These are phyloP conservation scores for Aldrovandia affinis DNA, from an alignment of 2,797 vertebrate genomes.

Conservation along the genomic window DNA sequence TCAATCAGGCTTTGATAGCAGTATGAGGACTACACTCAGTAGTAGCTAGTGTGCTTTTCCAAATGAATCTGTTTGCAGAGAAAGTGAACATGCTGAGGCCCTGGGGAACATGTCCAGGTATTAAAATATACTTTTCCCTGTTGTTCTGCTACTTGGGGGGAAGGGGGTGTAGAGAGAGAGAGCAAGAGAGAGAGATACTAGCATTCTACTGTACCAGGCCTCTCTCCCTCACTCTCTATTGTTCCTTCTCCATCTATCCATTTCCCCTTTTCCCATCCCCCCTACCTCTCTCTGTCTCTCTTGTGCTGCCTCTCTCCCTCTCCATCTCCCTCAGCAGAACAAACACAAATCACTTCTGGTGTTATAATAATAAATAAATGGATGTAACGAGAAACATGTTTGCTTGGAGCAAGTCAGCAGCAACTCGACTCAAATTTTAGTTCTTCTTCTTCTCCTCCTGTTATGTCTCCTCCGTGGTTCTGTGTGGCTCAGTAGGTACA, in stretches of 20 bases:
- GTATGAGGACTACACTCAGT: neutral
- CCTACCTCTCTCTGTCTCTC: neutral
- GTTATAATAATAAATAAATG: slow-evolving; percentile 11
- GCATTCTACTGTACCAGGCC: neutral
- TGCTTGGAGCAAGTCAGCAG: neutral
- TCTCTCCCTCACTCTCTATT: neutral
- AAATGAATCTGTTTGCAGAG: slow-evolving; percentile 18
- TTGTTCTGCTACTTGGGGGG: slow-evolving; percentile 5
- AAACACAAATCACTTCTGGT: slow-evolving; percentile 9
- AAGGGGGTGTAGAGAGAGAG: neutral
- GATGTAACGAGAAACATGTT: neutral
- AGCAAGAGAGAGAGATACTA: neutral
- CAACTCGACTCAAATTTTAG: neutral
- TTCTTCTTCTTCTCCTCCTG: neutral
- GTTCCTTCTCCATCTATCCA: neutral
- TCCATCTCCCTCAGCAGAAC: neutral
- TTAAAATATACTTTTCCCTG: slow-evolving; percentile 16
- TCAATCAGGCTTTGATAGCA: slow-evolving; percentile 13
- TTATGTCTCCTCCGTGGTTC: no score
- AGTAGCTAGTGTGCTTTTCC: neutral
- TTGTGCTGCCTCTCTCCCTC: neutral
- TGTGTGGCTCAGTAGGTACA: no score
- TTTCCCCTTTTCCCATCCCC: neutral
- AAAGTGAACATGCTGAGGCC: slow-evolving; percentile 2
- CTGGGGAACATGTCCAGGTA: neutral